Evolutionary conservation across 2,113 vertebrate genomes (phyloP), one percentile per base, ranked within the genome.

Genomic region (Hepsetus odoe): DNA sequence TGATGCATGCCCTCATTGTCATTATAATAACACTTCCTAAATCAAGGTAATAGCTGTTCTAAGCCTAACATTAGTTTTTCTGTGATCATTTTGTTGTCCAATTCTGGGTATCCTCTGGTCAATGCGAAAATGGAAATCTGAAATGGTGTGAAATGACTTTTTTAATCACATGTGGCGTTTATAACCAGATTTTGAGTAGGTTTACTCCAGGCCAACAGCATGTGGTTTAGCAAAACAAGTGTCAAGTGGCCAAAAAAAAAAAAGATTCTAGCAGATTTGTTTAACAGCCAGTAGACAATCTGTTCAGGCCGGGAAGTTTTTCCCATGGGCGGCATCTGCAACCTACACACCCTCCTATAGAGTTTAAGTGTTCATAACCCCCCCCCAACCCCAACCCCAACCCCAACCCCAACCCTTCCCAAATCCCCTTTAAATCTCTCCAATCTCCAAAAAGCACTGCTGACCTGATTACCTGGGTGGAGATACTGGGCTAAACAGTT

Each of bases 21-120:
- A 62, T 74, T 81, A 79, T 24, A 10, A 70, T 53, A 61, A 64
- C 49, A 56, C 70, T 18, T 51, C 61, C 62, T 35, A 53, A 75
- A 55, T 67, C 66, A 22, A 65, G 56, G 18, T 58, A 33, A 44
- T 59, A 62, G 71, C 28, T 72, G 71, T 40, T 79, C 61, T n/a
- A 42, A 49, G 33, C 55, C 28, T 59, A 32, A 59, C 40, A 9
- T 49, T 51, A 32, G 53, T 53, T 69, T 70, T 53, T 72, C 11
- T 65, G 71, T 74, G n/a, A 18, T 76, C 30, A 20, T 70, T 55
- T 71, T 42, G 26, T 35, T 75, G 42, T 85, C 83, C 83, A 85
- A 80, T 82, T 80, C 83, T 82, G 83, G 83, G 83, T 85, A 61
- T 70, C 77, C 69, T 72, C 46, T 32, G 46, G 80, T 66, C 26